Percentiles rank a stretch among this genome's conserved stretches.
Conservation (phyloP, 1,140 invertebrate genomes). For the Drosophila bocqueti region DNA sequence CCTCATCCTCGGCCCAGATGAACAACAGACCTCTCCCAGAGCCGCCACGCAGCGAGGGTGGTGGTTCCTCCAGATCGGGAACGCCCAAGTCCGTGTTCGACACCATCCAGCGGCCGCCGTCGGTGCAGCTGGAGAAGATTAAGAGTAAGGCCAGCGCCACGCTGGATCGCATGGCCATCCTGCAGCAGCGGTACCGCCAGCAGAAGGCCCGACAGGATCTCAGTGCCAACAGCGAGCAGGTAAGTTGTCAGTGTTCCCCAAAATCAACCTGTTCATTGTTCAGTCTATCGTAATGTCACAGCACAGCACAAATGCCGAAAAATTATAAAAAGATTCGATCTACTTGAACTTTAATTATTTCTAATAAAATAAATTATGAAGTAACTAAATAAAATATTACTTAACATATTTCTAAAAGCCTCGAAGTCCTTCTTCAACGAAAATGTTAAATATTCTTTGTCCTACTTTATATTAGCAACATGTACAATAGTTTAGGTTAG, state of each 20-base stretch:
- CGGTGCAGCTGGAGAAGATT: conserved; percentile 83
- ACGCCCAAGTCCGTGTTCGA: conserved; percentile 84
- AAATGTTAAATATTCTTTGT: no score
- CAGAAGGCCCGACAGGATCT: conserved; percentile 86
- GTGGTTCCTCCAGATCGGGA: conserved; percentile 73
- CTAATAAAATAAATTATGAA: background rate
- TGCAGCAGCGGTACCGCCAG: conserved; percentile 88
- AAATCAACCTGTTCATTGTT: conserved; percentile 23
- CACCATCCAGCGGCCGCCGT: conserved; percentile 78
- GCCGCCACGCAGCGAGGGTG: conserved; percentile 74
- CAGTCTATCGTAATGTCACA: conserved; percentile 35
- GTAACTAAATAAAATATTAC: no score
- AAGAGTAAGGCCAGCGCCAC: conserved; percentile 83
- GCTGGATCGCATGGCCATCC: conserved; percentile 83
- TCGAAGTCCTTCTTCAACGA: no score
- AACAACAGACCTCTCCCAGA: conserved; percentile 81
- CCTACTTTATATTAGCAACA: no score
- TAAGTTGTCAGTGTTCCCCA: conserved; percentile 27
- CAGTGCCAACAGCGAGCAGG: conserved; percentile 84
- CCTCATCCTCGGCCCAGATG: conserved; percentile 28
- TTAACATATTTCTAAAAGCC: no score
- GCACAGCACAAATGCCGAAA: background rate
- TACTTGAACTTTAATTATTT: background rate
- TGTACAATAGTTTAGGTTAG: no score
- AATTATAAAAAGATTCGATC: background rate